Evolutionary conservation across 2,888 invertebrate genomes (phyloP).

Genomic region (Byasa hedistus): DNA sequence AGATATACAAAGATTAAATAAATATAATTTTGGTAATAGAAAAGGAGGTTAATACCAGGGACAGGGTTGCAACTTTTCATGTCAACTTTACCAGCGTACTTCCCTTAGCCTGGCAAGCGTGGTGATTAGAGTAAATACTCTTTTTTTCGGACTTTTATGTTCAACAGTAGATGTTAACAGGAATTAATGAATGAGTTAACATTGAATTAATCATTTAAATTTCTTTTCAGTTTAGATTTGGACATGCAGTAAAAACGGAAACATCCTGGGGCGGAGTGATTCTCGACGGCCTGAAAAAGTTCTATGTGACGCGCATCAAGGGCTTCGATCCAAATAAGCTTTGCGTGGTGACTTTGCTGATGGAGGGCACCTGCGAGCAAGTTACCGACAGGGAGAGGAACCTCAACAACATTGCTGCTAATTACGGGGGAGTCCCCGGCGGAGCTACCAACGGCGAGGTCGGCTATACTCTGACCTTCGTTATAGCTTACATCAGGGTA

Average conservation of each 20-base stretch:
- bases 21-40: too few species aligned
- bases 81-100: too few species aligned
- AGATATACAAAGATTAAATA: too few species aligned
- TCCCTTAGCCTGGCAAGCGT: too few species aligned
- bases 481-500: slow-evolving; percentile 98
- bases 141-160: too few species aligned
- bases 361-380: slow-evolving; percentile 89
- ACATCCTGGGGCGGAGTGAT: slow-evolving; percentile 82
- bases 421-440: slow-evolving; percentile 90
- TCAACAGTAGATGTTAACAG: too few species aligned
- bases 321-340: slow-evolving; percentile 89
- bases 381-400: slow-evolving; percentile 81
- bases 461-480: slow-evolving; percentile 97
- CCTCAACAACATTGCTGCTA: slow-evolving; percentile 88
- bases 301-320: slow-evolving; percentile 93
- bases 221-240: slow-evolving; percentile 90
- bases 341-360: slow-evolving; percentile 95
- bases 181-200: too few species aligned
- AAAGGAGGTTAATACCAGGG: too few species aligned
- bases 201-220: too few species aligned
- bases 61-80: too few species aligned
- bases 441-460: slow-evolving; percentile 96
- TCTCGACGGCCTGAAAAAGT: slow-evolving; percentile 89
- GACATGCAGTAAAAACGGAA: slow-evolving; percentile 85
- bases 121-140: too few species aligned